Percentiles rank a stretch among this genome's conserved stretches.
phyloP scores from a whole-genome alignment of 2,888 invertebrate genomes.

The Drosophila meridionalis region DNA sequence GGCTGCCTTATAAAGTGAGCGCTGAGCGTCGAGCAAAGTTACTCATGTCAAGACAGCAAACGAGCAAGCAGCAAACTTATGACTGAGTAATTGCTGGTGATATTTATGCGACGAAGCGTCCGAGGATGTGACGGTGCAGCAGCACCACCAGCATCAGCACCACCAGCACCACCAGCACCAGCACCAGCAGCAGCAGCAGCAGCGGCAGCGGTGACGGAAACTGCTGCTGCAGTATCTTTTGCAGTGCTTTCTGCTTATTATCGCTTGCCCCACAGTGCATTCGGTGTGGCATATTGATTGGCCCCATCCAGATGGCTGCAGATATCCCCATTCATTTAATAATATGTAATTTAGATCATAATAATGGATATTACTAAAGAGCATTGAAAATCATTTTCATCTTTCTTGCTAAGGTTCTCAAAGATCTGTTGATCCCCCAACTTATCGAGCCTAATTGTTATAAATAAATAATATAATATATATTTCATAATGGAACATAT shows the following conservation, averaged over 20 bases:
- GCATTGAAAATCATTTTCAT: too few species aligned
- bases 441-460: too few species aligned
- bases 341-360: too few species aligned
- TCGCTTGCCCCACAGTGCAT: constrained; percentile 62
- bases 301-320: background rate
- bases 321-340: too few species aligned
- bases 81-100: constrained; percentile 84
- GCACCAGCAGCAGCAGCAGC: constrained; percentile 1
- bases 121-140: constrained; percentile 59
- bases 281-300: constrained; percentile 61
- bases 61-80: constrained; percentile 82
- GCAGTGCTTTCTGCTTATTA: constrained; percentile 59
- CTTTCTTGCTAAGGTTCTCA: too few species aligned
- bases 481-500: too few species aligned
- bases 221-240: constrained; percentile 49
- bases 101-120: constrained; percentile 85
- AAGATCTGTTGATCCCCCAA: too few species aligned
- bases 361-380: too few species aligned
- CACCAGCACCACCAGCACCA: constrained; percentile 19
- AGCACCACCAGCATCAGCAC: background rate
- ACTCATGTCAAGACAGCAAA: constrained; percentile 80
- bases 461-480: too few species aligned
- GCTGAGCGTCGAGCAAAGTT: constrained; percentile 67
- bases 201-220: constrained; percentile 40
- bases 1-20: constrained; percentile 74